Conservation (phyloP, 2,797 vertebrate genomes). For the Lithobates pipiens region DNA sequence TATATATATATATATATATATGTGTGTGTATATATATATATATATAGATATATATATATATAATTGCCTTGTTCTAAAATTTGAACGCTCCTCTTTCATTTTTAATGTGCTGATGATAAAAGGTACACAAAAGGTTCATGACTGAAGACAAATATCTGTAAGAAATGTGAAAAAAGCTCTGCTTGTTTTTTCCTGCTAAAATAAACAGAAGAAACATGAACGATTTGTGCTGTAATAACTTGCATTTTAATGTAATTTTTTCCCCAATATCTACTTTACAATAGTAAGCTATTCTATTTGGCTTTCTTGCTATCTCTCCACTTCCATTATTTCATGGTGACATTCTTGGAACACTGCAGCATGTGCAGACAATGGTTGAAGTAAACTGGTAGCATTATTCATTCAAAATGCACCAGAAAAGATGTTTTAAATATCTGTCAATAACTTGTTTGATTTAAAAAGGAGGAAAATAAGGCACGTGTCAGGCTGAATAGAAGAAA, state of each 20-base stretch:
- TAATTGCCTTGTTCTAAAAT: not conserved
- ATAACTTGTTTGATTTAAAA: slow-evolving; percentile 31
- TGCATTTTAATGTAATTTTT: slow-evolving; percentile 8
- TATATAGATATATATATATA: not conserved
- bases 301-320: slow-evolving; percentile 8
- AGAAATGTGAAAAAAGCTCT: not conserved
- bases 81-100: not conserved
- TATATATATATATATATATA: slow-evolving; percentile 9
- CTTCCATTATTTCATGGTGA: slow-evolving; percentile 22
- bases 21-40: not conserved
- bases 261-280: slow-evolving; percentile 7
- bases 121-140: no score
- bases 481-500: slow-evolving; percentile 4
- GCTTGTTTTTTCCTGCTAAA: not conserved
- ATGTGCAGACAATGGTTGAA: slow-evolving; percentile 15
- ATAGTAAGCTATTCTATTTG: slow-evolving; percentile 18
- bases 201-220: slow-evolving; percentile 3
- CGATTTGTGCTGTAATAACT: not conserved
- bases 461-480: slow-evolving; percentile 4
- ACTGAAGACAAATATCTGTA: not conserved
- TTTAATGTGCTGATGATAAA: not conserved
- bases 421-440: slow-evolving; percentile 35
- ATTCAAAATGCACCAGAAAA: slow-evolving; percentile 18
- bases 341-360: slow-evolving; percentile 23
- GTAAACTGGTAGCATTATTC: slow-evolving; percentile 1